Base-by-base conservation (phyloP, 2,113 vertebrate genomes). In the Bufo gargarizans region DNA sequence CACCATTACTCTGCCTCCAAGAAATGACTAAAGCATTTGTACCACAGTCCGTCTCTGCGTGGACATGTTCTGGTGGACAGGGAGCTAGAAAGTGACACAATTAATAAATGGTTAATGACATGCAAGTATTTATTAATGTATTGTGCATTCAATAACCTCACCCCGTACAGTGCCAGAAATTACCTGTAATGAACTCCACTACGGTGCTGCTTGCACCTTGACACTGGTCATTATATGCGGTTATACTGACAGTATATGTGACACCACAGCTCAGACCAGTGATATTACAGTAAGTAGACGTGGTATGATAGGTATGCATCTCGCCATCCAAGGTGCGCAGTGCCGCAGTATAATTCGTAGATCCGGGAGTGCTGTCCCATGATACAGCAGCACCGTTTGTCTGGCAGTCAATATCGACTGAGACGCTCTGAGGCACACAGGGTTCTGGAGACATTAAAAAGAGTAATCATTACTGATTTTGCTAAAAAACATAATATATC, bases 221-320 rank as follows among this genome's bases (percentile, higher is more conserved):
- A 82, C 96, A 96, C 89, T 91, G 88, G 19, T 92, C 91, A 84
- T 96, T 93, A 0, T 93, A 95, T 53, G 95, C 93, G 0, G 90
- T 90, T 53, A 96, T 91, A 0, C 78, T 93, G 45, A 91, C 90
- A 8, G 91, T 92, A 91, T 95, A 96, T 81, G 92, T 90, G 86
- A 92, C 90, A 17, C 95, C 93, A 47, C 96, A 96, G 84, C 85
- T 79, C 0, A 96, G 88, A 19, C 90, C 91, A 0, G 89, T 90
- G 85, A 96, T 88, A 5, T 67, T 91, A 89, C 95, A 96, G 61
- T 82, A 89, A 81, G 90, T 74, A 0, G 86, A 89, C 19, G 90
- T 89, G 56, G 90, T 92, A 84, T 91, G 90, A 88, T 95, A 96
- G 86, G 84, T 91, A 12, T 94, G 95, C 65, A 19, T 88, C 16